Percentiles rank a stretch among this genome's conserved stretches.
Conservation (phyloP, 2,113 vertebrate species). For the Pseudonaja textilis region DNA sequence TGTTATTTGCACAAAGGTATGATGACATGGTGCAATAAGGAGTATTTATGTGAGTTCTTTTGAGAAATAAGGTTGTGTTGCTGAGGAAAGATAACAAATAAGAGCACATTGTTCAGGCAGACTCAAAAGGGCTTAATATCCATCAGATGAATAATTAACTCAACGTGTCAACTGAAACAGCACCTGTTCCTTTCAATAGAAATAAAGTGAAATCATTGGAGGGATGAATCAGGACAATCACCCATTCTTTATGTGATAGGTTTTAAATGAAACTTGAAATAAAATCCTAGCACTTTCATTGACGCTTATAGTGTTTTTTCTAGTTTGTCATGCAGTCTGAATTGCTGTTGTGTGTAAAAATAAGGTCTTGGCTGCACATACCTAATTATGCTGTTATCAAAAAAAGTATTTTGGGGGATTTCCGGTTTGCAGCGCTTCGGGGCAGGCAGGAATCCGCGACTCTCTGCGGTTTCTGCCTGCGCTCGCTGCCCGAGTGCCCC, state of each 20-base stretch:
- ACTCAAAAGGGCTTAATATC: slow-evolving; percentile 51
- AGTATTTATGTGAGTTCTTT: neutral
- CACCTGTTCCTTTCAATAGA: slow-evolving; percentile 54
- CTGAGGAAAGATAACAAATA: slow-evolving; percentile 22
- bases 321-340: neutral
- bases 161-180: slow-evolving; percentile 54
- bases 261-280: neutral
- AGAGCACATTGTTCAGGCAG: slow-evolving; percentile 42
- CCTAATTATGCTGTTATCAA: neutral
- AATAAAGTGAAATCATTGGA: slow-evolving; percentile 27
- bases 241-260: neutral
- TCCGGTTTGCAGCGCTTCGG: no score
- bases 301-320: neutral
- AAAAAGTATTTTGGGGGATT: neutral
- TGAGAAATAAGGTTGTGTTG: slow-evolving; percentile 11
- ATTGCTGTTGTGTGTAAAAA: neutral
- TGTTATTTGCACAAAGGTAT: neutral
- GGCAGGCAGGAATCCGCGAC: no score
- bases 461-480: no score
- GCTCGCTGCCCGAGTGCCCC: no score
- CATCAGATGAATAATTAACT: slow-evolving; percentile 50
- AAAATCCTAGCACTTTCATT: neutral
- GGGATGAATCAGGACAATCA: slow-evolving; percentile 1
- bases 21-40: neutral
- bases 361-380: neutral